Base-by-base conservation (phyloP, 2,888 invertebrate genomes). In the Muschampia plurimacula region DNA sequence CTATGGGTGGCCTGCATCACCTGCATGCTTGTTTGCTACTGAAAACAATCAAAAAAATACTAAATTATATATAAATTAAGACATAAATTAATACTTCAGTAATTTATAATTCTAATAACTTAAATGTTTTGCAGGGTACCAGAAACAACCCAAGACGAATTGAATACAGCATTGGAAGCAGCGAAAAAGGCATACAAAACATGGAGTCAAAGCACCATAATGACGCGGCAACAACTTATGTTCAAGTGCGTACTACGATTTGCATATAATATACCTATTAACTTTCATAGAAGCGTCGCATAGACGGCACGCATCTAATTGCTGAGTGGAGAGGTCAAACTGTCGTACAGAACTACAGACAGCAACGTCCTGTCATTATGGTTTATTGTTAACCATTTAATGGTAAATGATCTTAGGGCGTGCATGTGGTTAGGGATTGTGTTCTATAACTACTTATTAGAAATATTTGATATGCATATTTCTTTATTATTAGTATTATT, bases 161-260 rank as follows among this genome's bases (percentile, higher is more conserved):
- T 99, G 97, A 96, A 98, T 80, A 93, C 96, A 8, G 99, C 99
- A 0, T 97, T 99, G 52, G 96, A 96, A 71, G 96, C 98, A 8
- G 97, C 98, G 8, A 97, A 97, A 88, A 96, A 96, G 74, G 98
- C 98, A 0, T 96, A 93, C 82, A 95, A 95, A 82, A 95, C 96
- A 76, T 99, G 99, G 99, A 97, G 97, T 68, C 96, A 97, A 85
- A 97, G 98, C 15, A 99, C 99, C 2, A 96, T 99, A 49, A 95
- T 99, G 78, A 97, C 98, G 9, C 95, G 99, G 59, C 99, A 99
- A 87, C 98, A 98, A 89, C 95, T 97, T 49, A 98, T 99, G 97
- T 97, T 99, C 89, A 97, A 96, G 88, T 96, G 95, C 78, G 85
- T 77, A 67, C 63, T 36, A 59, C 6, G 59, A 71, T 71, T 71